These are phyloP conservation scores for Glaucidium brasilianum DNA, from an alignment of 2,113 vertebrate genomes.

Conservation along the genomic window DNA sequence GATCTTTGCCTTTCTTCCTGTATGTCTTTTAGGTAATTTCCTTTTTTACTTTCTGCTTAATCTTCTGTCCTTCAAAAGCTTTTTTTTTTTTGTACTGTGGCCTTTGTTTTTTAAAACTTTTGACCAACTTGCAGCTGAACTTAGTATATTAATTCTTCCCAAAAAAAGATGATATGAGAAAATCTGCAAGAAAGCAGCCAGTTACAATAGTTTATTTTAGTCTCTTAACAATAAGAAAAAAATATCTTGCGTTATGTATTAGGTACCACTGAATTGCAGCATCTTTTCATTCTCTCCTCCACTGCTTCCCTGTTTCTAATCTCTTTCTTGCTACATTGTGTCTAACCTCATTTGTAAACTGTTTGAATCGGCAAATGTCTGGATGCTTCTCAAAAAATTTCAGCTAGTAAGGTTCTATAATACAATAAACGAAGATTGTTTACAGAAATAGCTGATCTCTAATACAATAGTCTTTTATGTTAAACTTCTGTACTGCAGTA, in stretches of 20 bases:
- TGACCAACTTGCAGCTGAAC: neutral
- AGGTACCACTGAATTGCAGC: neutral
- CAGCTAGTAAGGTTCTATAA: neutral
- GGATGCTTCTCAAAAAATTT: neutral
- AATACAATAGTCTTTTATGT: neutral
- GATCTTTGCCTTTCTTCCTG: neutral
- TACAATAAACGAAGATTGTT: neutral
- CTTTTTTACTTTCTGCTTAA: neutral
- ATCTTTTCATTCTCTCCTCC: neutral
- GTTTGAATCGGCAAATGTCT: neutral
- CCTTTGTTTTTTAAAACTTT: neutral
- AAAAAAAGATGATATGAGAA: neutral
- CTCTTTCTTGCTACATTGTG: neutral
- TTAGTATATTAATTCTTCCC: neutral
- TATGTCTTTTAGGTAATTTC: neutral
- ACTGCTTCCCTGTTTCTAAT: neutral
- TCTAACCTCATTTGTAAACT: neutral
- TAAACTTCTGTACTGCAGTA: neutral
- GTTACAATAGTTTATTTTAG: neutral
- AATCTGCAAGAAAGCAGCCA: neutral
- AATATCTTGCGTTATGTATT: neutral
- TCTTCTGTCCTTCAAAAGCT: neutral
- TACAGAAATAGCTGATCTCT: neutral
- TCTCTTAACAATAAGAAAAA: neutral
- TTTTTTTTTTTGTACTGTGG: neutral